These are phyloP conservation scores for Sinosuthora webbiana DNA, from an alignment of 2,113 vertebrate genomes.

Conservation along the genomic window DNA sequence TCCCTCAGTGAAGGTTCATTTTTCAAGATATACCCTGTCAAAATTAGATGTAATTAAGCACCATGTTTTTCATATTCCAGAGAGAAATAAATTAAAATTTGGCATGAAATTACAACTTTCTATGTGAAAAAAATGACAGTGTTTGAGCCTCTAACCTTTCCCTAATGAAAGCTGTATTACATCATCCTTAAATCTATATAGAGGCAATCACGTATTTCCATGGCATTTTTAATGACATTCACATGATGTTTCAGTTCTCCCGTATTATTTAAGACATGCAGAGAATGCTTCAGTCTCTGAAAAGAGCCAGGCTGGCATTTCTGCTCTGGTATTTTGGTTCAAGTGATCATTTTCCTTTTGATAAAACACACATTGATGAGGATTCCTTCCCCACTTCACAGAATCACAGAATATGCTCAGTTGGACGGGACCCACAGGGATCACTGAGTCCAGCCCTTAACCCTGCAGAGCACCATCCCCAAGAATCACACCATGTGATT, in stretches of 20 bases:
- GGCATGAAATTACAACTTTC: background rate
- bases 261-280: background rate
- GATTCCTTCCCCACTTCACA: background rate
- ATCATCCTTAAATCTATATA: background rate
- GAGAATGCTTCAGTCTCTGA: background rate
- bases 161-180: background rate
- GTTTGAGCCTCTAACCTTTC: background rate
- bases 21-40: background rate
- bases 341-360: background rate
- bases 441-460: background rate
- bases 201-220: background rate
- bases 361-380: background rate
- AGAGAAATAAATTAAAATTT: constrained; percentile 9
- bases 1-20: background rate
- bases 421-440: background rate
- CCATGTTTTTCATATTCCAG: background rate
- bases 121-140: background rate
- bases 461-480: background rate
- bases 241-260: background rate
- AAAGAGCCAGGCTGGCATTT: background rate
- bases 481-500: background rate
- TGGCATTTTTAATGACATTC: background rate
- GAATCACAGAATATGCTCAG: background rate
- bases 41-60: background rate
- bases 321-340: background rate